These are phyloP conservation scores for Cyanistes caeruleus DNA, from an alignment of 2,113 vertebrate species.

Conservation along the genomic window DNA sequence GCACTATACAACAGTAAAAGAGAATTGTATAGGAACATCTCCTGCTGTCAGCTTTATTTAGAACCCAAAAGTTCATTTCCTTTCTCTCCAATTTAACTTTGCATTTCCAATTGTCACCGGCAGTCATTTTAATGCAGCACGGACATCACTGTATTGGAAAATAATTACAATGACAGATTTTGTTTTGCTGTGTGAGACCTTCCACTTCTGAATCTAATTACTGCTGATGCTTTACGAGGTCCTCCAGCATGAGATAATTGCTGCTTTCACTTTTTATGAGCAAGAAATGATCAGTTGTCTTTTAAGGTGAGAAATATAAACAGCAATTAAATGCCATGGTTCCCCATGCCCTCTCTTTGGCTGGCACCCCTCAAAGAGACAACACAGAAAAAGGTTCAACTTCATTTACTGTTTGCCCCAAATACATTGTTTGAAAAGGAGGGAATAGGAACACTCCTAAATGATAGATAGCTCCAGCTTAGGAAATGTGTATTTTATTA, in stretches of 20 bases:
- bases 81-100: neutral
- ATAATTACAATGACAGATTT: constrained; percentile 52
- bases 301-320: constrained; percentile 51
- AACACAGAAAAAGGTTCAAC: neutral
- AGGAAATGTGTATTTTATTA: neutral
- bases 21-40: neutral
- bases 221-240: constrained; percentile 34
- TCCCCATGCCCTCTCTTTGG: neutral
- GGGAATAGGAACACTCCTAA: neutral
- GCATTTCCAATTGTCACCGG: neutral
- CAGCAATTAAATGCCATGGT: constrained; percentile 36
- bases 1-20: neutral
- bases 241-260: constrained; percentile 43
- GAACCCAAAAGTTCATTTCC: neutral
- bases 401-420: neutral
- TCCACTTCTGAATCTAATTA: constrained; percentile 46
- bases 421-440: neutral
- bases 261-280: constrained; percentile 41
- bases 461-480: neutral
- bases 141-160: neutral
- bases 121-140: fast-evolving
- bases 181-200: constrained; percentile 46
- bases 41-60: neutral
- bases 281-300: constrained; percentile 35
- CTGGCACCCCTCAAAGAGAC: neutral